Conservation (phyloP, 2,888 invertebrate species). For the Graphium colonna region DNA sequence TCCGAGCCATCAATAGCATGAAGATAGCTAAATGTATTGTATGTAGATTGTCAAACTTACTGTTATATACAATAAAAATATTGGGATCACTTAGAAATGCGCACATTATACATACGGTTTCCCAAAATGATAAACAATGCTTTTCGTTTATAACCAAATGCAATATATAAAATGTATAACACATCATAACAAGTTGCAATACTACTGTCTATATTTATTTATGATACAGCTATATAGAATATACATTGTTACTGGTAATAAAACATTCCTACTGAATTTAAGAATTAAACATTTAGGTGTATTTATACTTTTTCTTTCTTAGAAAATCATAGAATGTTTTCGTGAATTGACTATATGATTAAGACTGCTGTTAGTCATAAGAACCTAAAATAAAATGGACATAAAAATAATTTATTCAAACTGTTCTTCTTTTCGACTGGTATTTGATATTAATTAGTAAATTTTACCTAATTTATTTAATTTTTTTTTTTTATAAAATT, state of each 20-base stretch:
- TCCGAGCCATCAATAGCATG: constrained; percentile 4
- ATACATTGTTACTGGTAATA: constrained; percentile 14
- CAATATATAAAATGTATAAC: too few relatives aligned
- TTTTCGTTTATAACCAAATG: too few relatives aligned
- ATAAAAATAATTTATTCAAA: neutral
- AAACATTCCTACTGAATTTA: constrained; percentile 14
- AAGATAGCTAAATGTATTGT: too few relatives aligned
- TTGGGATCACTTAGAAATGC: too few relatives aligned
- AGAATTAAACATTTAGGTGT: neutral
- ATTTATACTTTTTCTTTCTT: neutral
- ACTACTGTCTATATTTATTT: neutral
- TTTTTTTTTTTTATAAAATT: neutral
- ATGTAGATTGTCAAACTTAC: too few relatives aligned
- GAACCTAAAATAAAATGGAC: neutral
- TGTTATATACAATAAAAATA: too few relatives aligned
- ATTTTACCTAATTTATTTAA: neutral
- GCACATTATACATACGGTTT: too few relatives aligned
- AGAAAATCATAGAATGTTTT: neutral
- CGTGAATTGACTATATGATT: neutral
- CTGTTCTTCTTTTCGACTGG: neutral
- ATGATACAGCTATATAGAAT: neutral
- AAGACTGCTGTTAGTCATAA: constrained; percentile 2
- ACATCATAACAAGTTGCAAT: neutral
- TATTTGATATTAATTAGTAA: neutral
- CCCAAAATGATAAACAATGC: too few relatives aligned